These are phyloP conservation scores for Lagocephalus sceleratus DNA, from an alignment of 2,797 vertebrate species.

Conservation along the genomic window DNA sequence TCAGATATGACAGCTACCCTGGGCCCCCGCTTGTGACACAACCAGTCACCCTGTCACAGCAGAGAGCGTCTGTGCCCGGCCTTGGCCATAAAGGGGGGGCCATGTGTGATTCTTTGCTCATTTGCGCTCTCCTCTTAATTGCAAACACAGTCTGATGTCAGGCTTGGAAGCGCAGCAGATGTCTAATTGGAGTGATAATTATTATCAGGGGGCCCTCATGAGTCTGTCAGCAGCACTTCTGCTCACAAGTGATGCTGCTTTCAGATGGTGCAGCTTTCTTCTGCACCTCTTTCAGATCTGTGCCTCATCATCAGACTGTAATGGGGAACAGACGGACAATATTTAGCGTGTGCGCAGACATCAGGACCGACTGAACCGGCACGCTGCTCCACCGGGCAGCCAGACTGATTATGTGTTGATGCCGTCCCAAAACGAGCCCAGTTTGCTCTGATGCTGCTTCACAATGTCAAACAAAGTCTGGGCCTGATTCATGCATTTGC, in stretches of 20 bases:
- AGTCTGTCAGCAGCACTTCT: slow-evolving; percentile 44
- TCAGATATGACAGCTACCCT: slow-evolving; percentile 60
- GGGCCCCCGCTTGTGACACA: slow-evolving; percentile 42
- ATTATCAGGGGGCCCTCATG: slow-evolving; percentile 51
- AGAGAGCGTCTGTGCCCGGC: slow-evolving; percentile 19
- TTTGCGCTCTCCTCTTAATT: slow-evolving; percentile 42
- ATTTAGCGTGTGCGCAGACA: slow-evolving; percentile 11
- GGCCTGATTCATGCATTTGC: no score
- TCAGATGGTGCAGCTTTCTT: slow-evolving; percentile 56
- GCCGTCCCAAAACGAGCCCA: neutral
- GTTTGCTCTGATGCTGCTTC: neutral
- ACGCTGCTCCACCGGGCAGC: neutral
- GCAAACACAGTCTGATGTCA: slow-evolving; percentile 56
- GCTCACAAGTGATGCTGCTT: slow-evolving; percentile 41
- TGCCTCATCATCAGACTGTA: slow-evolving; percentile 25
- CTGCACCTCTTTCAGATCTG: slow-evolving; percentile 25
- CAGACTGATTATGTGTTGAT: no score
- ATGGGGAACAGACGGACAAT: slow-evolving; percentile 21
- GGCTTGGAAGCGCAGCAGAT: slow-evolving; percentile 61
- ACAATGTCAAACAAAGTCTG: neutral
- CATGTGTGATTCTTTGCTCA: slow-evolving; percentile 38
- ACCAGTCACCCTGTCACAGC: slow-evolving; percentile 28
- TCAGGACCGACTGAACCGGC: slow-evolving; percentile 16
- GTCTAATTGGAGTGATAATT: slow-evolving; percentile 67
- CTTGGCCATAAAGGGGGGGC: slow-evolving; percentile 20